Conservation (phyloP, 2,888 invertebrate species). For the Hypena proboscidalis region DNA sequence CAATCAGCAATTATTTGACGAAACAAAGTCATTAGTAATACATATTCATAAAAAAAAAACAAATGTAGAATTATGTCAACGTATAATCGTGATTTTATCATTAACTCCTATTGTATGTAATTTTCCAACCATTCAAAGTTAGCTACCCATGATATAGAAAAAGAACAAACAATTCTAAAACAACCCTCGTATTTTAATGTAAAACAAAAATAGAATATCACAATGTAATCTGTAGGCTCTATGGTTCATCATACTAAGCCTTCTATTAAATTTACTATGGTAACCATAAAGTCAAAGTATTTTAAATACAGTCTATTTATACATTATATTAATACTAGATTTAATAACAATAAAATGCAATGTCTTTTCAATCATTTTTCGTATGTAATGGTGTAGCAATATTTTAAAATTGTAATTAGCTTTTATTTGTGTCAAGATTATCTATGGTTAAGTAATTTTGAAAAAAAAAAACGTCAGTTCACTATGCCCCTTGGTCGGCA, state of each 20-base stretch:
- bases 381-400: conserved; percentile 44
- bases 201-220: conserved; percentile 2
- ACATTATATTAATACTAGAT: conserved; percentile 15
- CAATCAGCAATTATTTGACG: conserved; percentile 39
- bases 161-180: conserved; percentile 12
- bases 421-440: conserved; percentile 36
- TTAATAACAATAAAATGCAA: conserved; percentile 17
- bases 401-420: conserved; percentile 46
- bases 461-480: conserved; percentile 43
- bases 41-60: conserved; percentile 32
- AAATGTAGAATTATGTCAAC: conserved; percentile 35
- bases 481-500: conserved; percentile 44
- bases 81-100: conserved; percentile 35
- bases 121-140: conserved; percentile 21
- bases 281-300: conserved; percentile 16
- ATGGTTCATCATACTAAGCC: conserved; percentile 8
- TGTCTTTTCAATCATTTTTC: conserved; percentile 26
- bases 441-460: conserved; percentile 15
- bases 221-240: not conserved
- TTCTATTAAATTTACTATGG: conserved; percentile 3
- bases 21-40: conserved; percentile 44
- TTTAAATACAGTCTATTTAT: conserved; percentile 19
- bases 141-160: conserved; percentile 19
- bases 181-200: not conserved
- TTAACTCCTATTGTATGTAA: conserved; percentile 29